phyloP scores from a whole-genome alignment of 2,797 vertebrate genomes.

The Acanthurus leucopareius region DNA sequence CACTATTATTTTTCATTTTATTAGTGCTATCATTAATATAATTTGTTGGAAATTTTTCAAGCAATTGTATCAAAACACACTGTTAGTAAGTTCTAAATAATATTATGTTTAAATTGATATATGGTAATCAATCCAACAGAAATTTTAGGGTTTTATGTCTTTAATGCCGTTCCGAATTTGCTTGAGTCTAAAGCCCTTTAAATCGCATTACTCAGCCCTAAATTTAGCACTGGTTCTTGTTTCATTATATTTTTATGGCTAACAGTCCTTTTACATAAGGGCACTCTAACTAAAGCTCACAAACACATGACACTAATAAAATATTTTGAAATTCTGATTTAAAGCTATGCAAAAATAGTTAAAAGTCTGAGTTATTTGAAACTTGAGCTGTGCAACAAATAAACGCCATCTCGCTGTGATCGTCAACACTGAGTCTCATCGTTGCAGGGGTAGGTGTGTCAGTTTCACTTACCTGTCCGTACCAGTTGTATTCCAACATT shows the following conservation, averaged over 20 bases:
- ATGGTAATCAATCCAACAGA: background rate
- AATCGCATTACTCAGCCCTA: conserved; percentile 13
- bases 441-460: conserved; percentile 29
- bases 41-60: too few relatives aligned
- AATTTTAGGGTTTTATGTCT: background rate
- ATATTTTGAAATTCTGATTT: conserved; percentile 42
- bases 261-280: conserved; percentile 27
- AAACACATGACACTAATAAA: conserved; percentile 31
- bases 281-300: conserved; percentile 7
- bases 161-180: background rate
- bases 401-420: background rate
- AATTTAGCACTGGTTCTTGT: background rate
- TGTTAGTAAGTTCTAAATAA: background rate
- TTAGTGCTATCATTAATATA: too few relatives aligned
- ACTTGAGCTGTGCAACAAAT: background rate
- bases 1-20: too few relatives aligned
- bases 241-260: conserved; percentile 8
- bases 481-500: conserved; percentile 99
- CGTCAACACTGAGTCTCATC: background rate
- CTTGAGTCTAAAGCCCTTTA: conserved; percentile 20
- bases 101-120: conserved; percentile 4
- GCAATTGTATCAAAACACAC: background rate
- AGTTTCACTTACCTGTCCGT: conserved; percentile 93
- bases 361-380: background rate
- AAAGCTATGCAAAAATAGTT: conserved; percentile 9